Percentiles rank a stretch among this genome's conserved stretches.
phyloP scores from a whole-genome alignment of 1,140 invertebrate genomes.

The Diuraphis noxia region DNA sequence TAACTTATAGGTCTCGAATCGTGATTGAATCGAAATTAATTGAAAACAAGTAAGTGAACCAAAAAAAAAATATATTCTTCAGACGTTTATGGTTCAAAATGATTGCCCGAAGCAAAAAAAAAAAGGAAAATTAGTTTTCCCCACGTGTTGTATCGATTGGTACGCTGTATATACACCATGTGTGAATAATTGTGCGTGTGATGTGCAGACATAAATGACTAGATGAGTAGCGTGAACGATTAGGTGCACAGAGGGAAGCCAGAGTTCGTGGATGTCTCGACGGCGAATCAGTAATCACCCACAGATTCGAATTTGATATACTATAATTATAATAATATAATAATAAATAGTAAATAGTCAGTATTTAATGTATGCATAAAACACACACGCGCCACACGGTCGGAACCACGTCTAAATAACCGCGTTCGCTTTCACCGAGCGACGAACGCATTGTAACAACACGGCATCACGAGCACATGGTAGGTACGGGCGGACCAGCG shows the following conservation, averaged over 20 bases:
- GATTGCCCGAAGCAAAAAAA: neutral
- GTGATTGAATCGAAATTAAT: too few relatives aligned
- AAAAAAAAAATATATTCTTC: too few relatives aligned
- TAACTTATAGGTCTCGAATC: too few relatives aligned
- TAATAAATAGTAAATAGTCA: neutral
- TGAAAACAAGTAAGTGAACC: too few relatives aligned
- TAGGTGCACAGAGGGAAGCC: neutral
- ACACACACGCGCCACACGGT: neutral
- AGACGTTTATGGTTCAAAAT: too few relatives aligned
- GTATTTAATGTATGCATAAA: neutral
- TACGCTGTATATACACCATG: neutral
- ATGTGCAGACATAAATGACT: neutral
- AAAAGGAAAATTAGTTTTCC: neutral
- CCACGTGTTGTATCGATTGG: neutral
- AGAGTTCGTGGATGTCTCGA: too few relatives aligned
- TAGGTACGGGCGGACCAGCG: neutral
- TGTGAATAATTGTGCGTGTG: neutral
- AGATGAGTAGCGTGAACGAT: too few relatives aligned
- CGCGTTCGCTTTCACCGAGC: constrained; percentile 34
- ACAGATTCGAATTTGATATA: neutral
- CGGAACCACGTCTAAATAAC: neutral
- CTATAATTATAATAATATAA: neutral
- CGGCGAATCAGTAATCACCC: too few relatives aligned
- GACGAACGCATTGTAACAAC: neutral
- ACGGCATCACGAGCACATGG: neutral